Percentiles rank a stretch among this genome's conserved stretches.
phyloP scores from a whole-genome alignment of 2,113 vertebrate species.

The Herpailurus yagouaroundi region DNA sequence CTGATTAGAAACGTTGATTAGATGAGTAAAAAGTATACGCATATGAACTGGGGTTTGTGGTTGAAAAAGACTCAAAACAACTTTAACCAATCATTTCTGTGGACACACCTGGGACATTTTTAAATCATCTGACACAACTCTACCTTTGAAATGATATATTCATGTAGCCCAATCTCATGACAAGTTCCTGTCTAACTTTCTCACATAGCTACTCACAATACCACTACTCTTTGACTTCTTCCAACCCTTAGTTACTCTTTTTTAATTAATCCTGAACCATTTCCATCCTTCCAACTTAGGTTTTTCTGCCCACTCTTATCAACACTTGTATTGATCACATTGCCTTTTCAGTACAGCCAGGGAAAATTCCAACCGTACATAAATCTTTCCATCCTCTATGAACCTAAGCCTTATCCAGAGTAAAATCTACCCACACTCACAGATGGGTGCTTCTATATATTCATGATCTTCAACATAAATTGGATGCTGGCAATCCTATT shows the following conservation, averaged over 20 bases:
- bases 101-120: not conserved
- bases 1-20: not conserved
- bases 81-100: not conserved
- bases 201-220: not conserved
- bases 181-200: not conserved
- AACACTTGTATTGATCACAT: not conserved
- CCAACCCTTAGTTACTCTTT: not conserved
- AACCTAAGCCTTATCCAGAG: not conserved
- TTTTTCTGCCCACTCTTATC: not conserved
- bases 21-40: not conserved
- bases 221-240: not conserved
- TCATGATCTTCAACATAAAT: not conserved
- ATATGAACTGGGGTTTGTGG: not conserved
- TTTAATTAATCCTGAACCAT: not conserved
- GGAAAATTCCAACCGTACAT: not conserved
- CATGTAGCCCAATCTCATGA: not conserved
- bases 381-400: not conserved
- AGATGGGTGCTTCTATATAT: not conserved
- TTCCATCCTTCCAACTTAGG: not conserved
- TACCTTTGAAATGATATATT: not conserved
- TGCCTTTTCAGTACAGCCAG: not conserved
- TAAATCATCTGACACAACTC: not conserved
- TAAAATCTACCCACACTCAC: not conserved
- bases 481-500: not conserved
- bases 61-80: not conserved